Evolutionary conservation across 2,888 invertebrate species (phyloP), one percentile per base, ranked within the genome.

Genomic region (Melinaea menophilus): DNA sequence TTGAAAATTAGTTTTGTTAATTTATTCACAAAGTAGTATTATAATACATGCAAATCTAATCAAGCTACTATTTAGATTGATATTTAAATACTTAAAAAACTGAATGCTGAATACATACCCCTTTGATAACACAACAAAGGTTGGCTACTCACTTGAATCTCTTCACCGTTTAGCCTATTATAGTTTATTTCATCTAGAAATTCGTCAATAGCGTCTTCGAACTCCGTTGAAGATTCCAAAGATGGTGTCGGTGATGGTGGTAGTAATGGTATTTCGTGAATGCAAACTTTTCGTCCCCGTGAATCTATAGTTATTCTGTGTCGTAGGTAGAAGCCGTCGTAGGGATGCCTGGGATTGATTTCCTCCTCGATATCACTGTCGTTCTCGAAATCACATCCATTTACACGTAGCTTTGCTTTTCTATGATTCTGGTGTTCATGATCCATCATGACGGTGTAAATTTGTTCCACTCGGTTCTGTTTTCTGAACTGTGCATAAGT

Each of bases 261-360:
- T 34, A 60, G 51, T 22, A 83, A 82, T 51, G 87, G 87, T 67
- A 90, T 79, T 80, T 90, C 86, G 68, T 91, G 89, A 12, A 82
- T 79, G 72, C 91, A 91, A 60, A 90, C 76, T 74, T 90, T 90
- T 60, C 81, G 81, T 59, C 90, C 90, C 41, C 76, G 78, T 13
- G 84, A 73, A 69, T 91, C 87, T 70, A 90, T 78, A 56, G 86
- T 86, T 45, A 76, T 73, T 72, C 75, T 81, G 72, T 91, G 91
- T 69, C 85, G 81, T 71, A 91, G 79, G 69, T 90, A 91, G 73
- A 83, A 91, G 31, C 86, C 88, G 72, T 91, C 91, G 66, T 91
- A 91, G 4, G 91, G 91, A 71, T 91, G 91, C 67, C 90, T 81
- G n/a, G 90, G 90, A 55, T 74, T 64, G 55, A 69, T 63, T 63